phyloP scores from a whole-genome alignment of 2,888 invertebrate genomes.

The Clusia tigrina region DNA sequence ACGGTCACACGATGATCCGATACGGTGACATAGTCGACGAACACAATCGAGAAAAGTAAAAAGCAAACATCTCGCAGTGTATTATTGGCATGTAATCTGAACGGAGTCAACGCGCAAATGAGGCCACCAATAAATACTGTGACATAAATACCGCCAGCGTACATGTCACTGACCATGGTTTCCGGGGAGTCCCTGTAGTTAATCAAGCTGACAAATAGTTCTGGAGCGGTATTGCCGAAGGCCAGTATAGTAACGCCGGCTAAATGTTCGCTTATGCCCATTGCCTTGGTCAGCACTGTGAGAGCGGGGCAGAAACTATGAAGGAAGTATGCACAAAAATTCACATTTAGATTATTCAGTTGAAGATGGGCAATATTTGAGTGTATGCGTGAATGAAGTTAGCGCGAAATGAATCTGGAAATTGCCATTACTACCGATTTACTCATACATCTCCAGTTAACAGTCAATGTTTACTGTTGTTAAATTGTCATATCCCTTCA shows the following conservation, averaged over 20 bases:
- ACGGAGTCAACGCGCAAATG: conserved; percentile 68
- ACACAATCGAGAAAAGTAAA: conserved; percentile 41
- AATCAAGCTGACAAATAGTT: conserved; percentile 71
- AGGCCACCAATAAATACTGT: conserved; percentile 69
- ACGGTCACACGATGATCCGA: conserved; percentile 36
- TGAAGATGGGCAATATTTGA: no score
- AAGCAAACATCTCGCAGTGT: conserved; percentile 45
- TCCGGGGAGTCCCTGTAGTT: conserved; percentile 59
- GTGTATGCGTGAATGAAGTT: no score
- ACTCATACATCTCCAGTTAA: no score
- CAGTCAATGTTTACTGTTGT: no score
- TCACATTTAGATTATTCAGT: no score
- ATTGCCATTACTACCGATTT: no score
- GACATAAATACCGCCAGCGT: conserved; percentile 72
- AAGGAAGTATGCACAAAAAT: no score
- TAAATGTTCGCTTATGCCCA: conserved; percentile 67
- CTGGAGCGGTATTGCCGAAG: conserved; percentile 77
- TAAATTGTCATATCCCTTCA: no score
- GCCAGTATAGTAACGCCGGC: conserved; percentile 75
- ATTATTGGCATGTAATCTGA: conserved; percentile 52
- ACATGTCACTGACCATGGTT: conserved; percentile 61
- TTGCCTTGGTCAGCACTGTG: conserved; percentile 63
- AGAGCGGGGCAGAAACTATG: conserved; percentile 68
- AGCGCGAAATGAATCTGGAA: no score
- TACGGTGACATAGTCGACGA: conserved; percentile 40